phyloP scores from a whole-genome alignment of 2,888 invertebrate species.

The Philhelius pedissequus region DNA sequence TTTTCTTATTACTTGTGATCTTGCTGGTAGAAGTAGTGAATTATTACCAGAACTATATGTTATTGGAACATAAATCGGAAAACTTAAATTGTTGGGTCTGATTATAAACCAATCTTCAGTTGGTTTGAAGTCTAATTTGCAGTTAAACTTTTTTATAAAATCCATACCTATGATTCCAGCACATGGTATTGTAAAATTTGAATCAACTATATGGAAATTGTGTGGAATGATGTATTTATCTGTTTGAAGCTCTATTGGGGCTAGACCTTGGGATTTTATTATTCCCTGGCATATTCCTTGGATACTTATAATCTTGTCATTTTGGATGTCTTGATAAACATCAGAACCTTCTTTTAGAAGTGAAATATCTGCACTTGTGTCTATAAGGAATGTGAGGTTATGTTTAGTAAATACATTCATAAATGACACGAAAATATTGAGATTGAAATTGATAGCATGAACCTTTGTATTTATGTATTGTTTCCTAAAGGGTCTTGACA shows the following conservation, averaged over 20 bases:
- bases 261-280: background rate
- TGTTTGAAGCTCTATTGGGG: background rate
- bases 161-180: background rate
- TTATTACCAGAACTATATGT: background rate
- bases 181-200: background rate
- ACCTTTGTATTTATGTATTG: too few relatives aligned
- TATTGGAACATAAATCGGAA: background rate
- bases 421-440: background rate
- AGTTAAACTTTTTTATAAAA: background rate
- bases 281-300: background rate
- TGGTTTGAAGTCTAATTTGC: background rate
- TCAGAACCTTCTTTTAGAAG: too few relatives aligned
- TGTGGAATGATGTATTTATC: background rate
- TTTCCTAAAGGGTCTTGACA: too few relatives aligned
- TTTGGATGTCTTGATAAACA: too few relatives aligned
- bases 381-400: too few relatives aligned
- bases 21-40: background rate
- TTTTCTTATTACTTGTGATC: background rate
- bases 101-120: too few relatives aligned
- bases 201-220: background rate
- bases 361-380: too few relatives aligned
- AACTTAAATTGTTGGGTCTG: background rate
- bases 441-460: background rate
- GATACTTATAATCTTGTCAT: background rate
- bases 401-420: background rate